Base-by-base conservation (phyloP, 2,888 invertebrate species). In the Teleiodes luculella region DNA sequence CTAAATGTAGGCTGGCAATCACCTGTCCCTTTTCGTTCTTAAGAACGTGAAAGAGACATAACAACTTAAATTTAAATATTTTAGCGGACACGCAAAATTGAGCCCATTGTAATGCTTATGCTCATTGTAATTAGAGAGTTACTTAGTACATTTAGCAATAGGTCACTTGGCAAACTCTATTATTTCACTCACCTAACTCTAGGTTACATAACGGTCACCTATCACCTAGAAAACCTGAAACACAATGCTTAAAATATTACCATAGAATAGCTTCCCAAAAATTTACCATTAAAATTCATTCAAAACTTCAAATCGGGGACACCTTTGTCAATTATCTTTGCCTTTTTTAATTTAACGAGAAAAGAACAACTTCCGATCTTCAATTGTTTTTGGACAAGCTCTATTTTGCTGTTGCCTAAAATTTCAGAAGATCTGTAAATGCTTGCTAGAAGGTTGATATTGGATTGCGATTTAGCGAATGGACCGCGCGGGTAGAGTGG, bases 261-360 rank as follows among this genome's bases (percentile, higher is more conserved):
- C 24, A 24, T 24, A 24, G 24, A 24, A 24, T 24, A 24, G 6
- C 24, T 4, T 24, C n/a, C n/a, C n/a, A 41, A 41, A 41, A 41
- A 24, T 41, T n/a, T 24, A 3, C 41, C 41, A n/a, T 41, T 41
- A 24, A 24, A 41, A 41, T 43, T 13, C 43, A 20, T 7, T 20
- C n/a, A 24, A 7, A 13, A 20, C 7, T 31, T 14, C 11, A 51
- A 45, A 56, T 53, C 28, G 52, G 37, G 57, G 37, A 24, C 57
- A 54, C 57, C 52, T 45, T 57, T 57, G 57, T 54, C 39, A 18
- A 57, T 57, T 57, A 54, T 41, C n/a, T n/a, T 35, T 53, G 52
- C 48, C 51, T 54, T 56, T 54, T 45, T 48, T 51, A 18, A 52
- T 49, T 53, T 36, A 24, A 43, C 24, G 36, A 47, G 24, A 46